Percentiles rank a stretch among this genome's conserved stretches.
Evolutionary conservation across 2,113 vertebrate species (phyloP).

Genomic region (Macrotus californicus): DNA sequence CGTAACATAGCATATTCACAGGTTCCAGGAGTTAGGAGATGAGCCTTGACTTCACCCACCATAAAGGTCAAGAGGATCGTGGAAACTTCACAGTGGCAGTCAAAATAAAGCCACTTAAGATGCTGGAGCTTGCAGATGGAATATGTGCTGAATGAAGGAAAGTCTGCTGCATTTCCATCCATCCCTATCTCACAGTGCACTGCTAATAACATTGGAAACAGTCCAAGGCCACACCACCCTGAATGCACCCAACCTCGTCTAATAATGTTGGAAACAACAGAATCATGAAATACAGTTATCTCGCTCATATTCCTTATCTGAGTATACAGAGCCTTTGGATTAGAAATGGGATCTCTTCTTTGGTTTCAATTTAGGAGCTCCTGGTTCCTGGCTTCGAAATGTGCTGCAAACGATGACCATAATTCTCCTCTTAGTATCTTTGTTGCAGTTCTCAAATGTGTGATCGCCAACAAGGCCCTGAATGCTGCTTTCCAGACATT

Average conservation of each 20-base stretch:
- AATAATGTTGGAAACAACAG: not conserved
- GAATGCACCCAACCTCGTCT: too few species aligned
- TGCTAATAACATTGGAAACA: not conserved
- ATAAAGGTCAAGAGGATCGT: not conserved
- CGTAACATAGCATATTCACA: not conserved
- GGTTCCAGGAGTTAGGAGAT: not conserved
- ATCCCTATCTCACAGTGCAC: not conserved
- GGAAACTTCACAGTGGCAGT: not conserved
- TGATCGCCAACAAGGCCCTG: not conserved
- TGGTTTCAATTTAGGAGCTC: not conserved
- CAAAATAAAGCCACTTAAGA: not conserved
- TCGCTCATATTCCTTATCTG: not conserved
- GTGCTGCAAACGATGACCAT: not conserved
- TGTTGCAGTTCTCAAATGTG: not conserved
- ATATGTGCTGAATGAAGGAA: not conserved
- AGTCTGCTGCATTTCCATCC: not conserved
- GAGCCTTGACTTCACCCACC: not conserved
- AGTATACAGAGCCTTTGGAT: not conserved
- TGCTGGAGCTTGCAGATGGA: not conserved
- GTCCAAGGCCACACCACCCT: too few species aligned
- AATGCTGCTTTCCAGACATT: not conserved
- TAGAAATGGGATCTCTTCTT: not conserved
- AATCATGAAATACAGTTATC: not conserved
- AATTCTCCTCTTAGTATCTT: not conserved
- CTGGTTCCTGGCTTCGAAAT: not conserved